Conservation (phyloP, 2,888 invertebrate genomes). For the Drosophila prolongata region DNA sequence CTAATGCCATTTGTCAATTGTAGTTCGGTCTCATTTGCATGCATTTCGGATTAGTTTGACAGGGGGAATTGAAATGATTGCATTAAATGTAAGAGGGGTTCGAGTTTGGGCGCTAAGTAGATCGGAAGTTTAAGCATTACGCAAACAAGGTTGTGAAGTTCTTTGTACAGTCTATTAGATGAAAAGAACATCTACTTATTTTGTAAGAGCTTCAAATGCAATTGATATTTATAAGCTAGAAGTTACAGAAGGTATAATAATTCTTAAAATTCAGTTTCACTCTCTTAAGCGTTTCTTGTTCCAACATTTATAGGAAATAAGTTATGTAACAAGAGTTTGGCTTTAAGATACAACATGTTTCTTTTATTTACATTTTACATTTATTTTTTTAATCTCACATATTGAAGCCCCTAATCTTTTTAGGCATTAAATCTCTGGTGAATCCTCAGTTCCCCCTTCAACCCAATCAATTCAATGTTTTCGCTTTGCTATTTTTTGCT, state of each 20-base stretch:
- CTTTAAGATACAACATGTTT: too few species aligned
- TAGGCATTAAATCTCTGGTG: not conserved
- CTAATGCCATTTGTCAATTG: slow-evolving; percentile 72
- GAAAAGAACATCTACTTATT: not conserved
- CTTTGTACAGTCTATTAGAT: slow-evolving; percentile 3
- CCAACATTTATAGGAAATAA: too few species aligned
- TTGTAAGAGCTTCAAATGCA: too few species aligned
- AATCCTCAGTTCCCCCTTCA: not conserved
- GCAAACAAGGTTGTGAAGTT: not conserved
- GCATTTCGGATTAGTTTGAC: slow-evolving; percentile 44
- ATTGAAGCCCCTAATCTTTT: not conserved
- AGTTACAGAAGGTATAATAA: too few species aligned
- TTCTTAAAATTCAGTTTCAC: too few species aligned
- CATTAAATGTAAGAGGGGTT: not conserved
- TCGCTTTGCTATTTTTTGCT: slow-evolving; percentile 27
- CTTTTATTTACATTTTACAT: too few species aligned
- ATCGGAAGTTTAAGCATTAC: not conserved
- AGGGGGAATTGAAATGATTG: slow-evolving; percentile 16
- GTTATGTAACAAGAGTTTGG: too few species aligned
- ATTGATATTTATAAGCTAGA: too few species aligned
- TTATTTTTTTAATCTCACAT: too few species aligned
- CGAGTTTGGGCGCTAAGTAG: not conserved
- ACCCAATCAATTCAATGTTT: slow-evolving; percentile 6
- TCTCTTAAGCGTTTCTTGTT: too few species aligned
- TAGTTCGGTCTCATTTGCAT: slow-evolving; percentile 40